phyloP scores from a whole-genome alignment of 1,140 invertebrate species.

The Oreohelix idahoensis region DNA sequence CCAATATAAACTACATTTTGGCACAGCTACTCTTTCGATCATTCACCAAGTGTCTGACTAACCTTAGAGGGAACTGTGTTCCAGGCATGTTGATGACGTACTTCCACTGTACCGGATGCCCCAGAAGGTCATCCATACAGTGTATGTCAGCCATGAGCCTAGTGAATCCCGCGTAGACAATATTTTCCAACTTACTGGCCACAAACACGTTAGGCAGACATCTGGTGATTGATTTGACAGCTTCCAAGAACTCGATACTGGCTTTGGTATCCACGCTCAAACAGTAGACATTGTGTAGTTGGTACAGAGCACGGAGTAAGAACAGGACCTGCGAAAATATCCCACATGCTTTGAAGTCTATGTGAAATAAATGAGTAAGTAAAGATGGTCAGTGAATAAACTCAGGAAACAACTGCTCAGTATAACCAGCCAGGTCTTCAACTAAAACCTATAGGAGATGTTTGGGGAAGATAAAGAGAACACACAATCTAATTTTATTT shows the following conservation, averaged over 20 bases:
- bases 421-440: too few species aligned
- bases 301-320: slow-evolving; percentile 67
- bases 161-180: slow-evolving; percentile 5
- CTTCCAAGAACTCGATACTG: slow-evolving; percentile 39
- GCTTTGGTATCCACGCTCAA: slow-evolving; percentile 67
- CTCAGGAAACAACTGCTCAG: too few species aligned
- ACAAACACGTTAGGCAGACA: slow-evolving; percentile 62
- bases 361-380: too few species aligned
- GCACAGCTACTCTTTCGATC: too few species aligned
- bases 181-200: slow-evolving; percentile 6
- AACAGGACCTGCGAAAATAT: slow-evolving; percentile 57
- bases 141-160: slow-evolving; percentile 13
- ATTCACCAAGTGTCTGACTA: background rate
- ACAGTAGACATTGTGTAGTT: slow-evolving; percentile 71
- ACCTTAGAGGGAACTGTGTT: slow-evolving; percentile 14
- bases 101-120: slow-evolving; percentile 27
- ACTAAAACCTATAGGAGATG: too few species aligned
- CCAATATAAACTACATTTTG: too few species aligned
- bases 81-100: slow-evolving; percentile 31
- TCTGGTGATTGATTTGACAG: slow-evolving; percentile 50
- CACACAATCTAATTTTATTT: too few species aligned
- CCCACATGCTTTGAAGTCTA: too few species aligned
- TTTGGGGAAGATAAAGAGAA: too few species aligned
- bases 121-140: slow-evolving; percentile 23
- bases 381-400: too few species aligned